Percentiles rank a stretch among this genome's conserved stretches.
These are phyloP conservation scores for Eristalis intricaria DNA, from an alignment of 2,888 invertebrate genomes.

Conservation along the genomic window DNA sequence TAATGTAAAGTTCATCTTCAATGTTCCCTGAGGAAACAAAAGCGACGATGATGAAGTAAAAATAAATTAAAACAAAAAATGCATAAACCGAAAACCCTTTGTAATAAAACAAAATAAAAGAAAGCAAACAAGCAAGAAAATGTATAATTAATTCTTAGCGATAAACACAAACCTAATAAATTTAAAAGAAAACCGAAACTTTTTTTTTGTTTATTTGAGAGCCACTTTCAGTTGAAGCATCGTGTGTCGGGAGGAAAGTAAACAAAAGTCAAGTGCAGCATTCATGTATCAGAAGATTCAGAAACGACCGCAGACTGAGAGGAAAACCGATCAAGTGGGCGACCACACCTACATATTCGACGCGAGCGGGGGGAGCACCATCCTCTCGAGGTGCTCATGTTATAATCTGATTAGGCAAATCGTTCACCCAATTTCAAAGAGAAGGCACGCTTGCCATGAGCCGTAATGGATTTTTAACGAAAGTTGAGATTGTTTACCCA, in stretches of 20 bases:
- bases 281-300: background rate
- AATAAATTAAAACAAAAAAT: constrained; percentile 1
- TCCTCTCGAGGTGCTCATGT: background rate
- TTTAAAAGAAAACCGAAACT: constrained; percentile 15
- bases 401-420: background rate
- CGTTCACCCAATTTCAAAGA: background rate
- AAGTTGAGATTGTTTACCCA: background rate
- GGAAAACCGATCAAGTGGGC: background rate
- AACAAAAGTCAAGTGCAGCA: background rate
- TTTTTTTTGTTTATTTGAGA: background rate
- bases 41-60: constrained; percentile 23
- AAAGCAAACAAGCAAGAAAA: constrained; percentile 26
- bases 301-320: background rate
- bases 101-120: constrained; percentile 39
- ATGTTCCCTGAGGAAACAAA: constrained; percentile 8
- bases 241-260: background rate
- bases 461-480: background rate
- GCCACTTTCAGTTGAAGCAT: background rate
- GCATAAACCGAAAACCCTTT: constrained; percentile 55
- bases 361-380: too few species aligned
- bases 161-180: constrained; percentile 60
- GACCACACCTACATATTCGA: background rate
- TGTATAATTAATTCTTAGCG: constrained; percentile 66
- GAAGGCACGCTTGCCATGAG: background rate
- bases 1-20: constrained; percentile 51